Percentiles rank a stretch among this genome's conserved stretches.
Evolutionary conservation across 2,888 invertebrate species (phyloP).

Genomic region (Caenorhabditis zanzibari): DNA sequence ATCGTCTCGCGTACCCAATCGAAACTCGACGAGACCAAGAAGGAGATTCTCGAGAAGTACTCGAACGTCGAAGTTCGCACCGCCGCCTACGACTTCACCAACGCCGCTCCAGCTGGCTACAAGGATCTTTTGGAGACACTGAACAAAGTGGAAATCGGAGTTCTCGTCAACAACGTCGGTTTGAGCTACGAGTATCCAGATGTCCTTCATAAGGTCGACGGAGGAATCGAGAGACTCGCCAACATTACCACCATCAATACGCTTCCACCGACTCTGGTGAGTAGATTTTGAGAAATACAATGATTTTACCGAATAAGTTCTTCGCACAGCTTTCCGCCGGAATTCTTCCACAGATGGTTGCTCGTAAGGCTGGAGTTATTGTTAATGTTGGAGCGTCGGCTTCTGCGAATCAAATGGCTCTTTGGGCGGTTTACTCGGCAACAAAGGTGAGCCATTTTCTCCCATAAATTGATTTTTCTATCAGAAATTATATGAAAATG

Average conservation of each 20-base stretch:
- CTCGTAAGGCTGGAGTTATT: conserved; percentile 90
- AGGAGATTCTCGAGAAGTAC: conserved; percentile 77
- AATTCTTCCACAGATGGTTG: conserved; percentile 91
- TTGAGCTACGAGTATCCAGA: conserved; percentile 92
- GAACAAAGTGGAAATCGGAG: conserved; percentile 77
- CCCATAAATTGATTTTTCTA: no score
- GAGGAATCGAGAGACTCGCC: conserved; percentile 77
- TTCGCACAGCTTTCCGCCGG: conserved; percentile 89
- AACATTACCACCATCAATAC: conserved; percentile 90
- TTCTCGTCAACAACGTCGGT: conserved; percentile 92
- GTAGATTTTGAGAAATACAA: background rate
- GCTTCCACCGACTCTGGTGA: conserved; percentile 88
- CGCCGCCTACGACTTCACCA: conserved; percentile 80
- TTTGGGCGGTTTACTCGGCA: conserved; percentile 89
- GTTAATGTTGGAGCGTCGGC: conserved; percentile 93
- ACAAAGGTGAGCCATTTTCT: no score
- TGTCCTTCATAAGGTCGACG: conserved; percentile 78
- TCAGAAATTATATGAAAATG: no score
- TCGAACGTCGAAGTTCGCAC: conserved; percentile 76
- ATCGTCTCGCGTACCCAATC: conserved; percentile 80
- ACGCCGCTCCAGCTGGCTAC: conserved; percentile 74
- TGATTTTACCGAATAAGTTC: conserved; percentile 34
- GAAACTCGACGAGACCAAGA: conserved; percentile 80
- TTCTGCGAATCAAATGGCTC: conserved; percentile 88
- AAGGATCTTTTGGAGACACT: conserved; percentile 76